Percentiles rank a stretch among this genome's conserved stretches.
Evolutionary conservation across 2,797 vertebrate genomes (phyloP).

Genomic region (Dicrostonyx torquatus): DNA sequence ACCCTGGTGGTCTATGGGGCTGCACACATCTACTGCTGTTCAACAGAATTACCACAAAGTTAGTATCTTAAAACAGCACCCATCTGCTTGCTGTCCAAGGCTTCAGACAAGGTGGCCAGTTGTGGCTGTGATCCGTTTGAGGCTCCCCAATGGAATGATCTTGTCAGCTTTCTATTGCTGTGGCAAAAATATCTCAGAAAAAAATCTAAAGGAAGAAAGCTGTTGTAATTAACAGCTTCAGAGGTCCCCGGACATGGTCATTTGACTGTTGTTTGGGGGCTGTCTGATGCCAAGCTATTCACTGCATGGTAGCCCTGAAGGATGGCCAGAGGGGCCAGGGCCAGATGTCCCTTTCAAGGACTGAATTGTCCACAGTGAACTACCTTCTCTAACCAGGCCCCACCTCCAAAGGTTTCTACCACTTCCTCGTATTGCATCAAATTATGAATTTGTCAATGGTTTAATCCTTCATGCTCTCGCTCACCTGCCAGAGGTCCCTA

Average conservation of each 20-base stretch:
- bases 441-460: neutral
- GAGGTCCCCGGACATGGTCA: too few species aligned
- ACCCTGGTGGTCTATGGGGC: neutral
- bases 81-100: neutral
- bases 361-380: neutral
- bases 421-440: neutral
- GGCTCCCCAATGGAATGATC: neutral
- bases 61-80: slow-evolving; percentile 34
- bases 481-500: neutral
- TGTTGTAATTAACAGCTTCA: neutral
- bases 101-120: neutral
- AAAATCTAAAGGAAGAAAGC: neutral
- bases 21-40: neutral
- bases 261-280: neutral
- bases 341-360: neutral
- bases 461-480: neutral
- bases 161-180: neutral
- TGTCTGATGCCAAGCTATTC: neutral
- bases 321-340: neutral
- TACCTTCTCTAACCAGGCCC: neutral
- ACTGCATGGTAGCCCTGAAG: neutral
- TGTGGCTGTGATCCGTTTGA: neutral
- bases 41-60: neutral
- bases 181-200: neutral
- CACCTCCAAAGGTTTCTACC: neutral